These are phyloP conservation scores for Notospermus geniculatus DNA, from an alignment of 1,140 invertebrate genomes.

Conservation along the genomic window DNA sequence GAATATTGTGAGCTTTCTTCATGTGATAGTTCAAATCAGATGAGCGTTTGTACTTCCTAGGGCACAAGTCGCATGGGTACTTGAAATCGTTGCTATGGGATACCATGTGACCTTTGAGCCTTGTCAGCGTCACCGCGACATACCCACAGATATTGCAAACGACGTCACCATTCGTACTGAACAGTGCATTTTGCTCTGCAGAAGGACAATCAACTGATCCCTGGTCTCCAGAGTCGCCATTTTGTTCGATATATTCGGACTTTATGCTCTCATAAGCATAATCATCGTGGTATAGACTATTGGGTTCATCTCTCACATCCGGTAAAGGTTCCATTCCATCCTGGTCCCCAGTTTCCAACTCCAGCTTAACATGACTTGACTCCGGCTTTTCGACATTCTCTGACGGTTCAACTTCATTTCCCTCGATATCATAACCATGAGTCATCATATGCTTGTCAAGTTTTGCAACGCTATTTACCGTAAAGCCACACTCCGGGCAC, in stretches of 20 bases:
- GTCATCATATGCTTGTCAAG: conserved; percentile 11
- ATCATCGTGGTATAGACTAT: no score
- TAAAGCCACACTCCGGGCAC: conserved; percentile 2
- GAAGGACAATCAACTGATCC: neutral
- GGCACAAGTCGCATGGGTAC: conserved; percentile 65
- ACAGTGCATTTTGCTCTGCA: neutral
- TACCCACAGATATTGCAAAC: conserved; percentile 6
- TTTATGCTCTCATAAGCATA: no score
- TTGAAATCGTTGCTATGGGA: conserved; percentile 11
- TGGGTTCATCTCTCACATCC: no score
- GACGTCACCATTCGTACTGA: neutral
- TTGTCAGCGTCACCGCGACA: neutral
- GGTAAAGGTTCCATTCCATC: no score
- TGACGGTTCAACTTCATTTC: conserved; percentile 9
- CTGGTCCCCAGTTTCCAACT: no score
- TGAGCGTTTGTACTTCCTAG: conserved; percentile 39
- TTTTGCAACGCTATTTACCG: neutral
- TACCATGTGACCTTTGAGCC: conserved; percentile 4
- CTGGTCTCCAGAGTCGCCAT: neutral
- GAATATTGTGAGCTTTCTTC: conserved; percentile 52
- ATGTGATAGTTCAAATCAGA: conserved; percentile 55
- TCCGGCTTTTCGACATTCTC: neutral
- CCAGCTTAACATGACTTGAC: no score
- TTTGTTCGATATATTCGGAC: no score
- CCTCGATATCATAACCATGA: conserved; percentile 7